phyloP scores from a whole-genome alignment of 53 echinoderm and acorn worm species.

The Zoroaster sp. region DNA sequence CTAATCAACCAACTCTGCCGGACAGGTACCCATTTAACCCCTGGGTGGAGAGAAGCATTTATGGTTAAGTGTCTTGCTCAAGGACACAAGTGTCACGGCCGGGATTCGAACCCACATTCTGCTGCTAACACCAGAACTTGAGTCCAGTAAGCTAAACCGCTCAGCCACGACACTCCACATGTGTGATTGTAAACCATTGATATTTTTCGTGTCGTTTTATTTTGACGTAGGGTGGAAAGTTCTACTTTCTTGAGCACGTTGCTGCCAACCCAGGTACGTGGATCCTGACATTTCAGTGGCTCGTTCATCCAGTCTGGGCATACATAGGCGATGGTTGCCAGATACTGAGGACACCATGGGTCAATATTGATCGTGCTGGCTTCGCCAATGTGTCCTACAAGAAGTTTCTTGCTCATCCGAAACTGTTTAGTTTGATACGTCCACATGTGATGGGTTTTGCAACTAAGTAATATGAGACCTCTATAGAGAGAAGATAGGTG shows the following conservation, averaged over 20 bases:
- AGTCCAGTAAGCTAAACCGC: no score
- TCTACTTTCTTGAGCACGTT: conserved; percentile 81
- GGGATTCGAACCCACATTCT: no score
- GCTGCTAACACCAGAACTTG: no score
- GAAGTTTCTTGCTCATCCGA: conserved; percentile 13
- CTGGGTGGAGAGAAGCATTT: no score
- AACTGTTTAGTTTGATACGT: background rate
- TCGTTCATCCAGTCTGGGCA: conserved; percentile 39
- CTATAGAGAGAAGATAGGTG: no score
- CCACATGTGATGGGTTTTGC: conserved; percentile 59
- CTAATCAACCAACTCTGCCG: no score
- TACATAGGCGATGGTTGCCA: conserved; percentile 52
- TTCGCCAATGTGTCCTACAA: conserved; percentile 63
- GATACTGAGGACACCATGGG: conserved; percentile 38
- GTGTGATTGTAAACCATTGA: no score
- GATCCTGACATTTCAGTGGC: conserved; percentile 51
- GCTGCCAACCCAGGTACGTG: conserved; percentile 40
- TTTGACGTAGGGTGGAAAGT: conserved; percentile 70
- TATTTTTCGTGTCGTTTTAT: background rate
- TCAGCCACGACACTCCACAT: no score
- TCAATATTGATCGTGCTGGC: conserved; percentile 56
- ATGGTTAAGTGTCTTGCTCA: no score
- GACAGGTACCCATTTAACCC: no score
- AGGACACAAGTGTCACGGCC: no score
- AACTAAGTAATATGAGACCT: conserved; percentile 29